Conservation (phyloP, 2,113 vertebrate species). For the Melanerpes aurifrons region DNA sequence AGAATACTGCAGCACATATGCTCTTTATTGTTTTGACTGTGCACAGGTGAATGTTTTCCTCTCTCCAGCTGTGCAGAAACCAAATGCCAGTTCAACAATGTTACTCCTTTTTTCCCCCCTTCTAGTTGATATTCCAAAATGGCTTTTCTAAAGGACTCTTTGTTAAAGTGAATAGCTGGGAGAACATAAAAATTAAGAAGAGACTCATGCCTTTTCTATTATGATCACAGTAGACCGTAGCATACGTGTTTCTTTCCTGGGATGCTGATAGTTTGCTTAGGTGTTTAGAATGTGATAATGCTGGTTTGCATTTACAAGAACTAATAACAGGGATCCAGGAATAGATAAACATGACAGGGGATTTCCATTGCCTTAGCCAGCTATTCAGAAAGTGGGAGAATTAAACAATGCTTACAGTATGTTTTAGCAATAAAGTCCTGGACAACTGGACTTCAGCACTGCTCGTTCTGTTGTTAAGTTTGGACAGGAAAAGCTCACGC, state of each 20-base stretch:
- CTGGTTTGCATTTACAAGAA: conserved; percentile 40
- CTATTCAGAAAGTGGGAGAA: conserved; percentile 13
- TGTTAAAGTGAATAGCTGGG: background rate
- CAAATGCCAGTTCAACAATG: background rate
- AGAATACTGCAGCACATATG: background rate
- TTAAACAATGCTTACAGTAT: conserved; percentile 28
- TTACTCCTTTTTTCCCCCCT: background rate
- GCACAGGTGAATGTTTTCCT: conserved; percentile 3
- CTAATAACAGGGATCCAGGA: conserved; percentile 35
- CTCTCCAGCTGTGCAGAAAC: background rate
- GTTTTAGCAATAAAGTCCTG: conserved; percentile 26
- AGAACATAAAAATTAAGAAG: background rate
- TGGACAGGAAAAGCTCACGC: conserved; percentile 32
- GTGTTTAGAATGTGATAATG: conserved; percentile 29
- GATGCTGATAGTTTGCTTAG: background rate
- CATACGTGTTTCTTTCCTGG: background rate
- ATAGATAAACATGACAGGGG: conserved; percentile 35
- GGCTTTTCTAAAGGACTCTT: background rate
- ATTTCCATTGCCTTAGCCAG: conserved; percentile 62
- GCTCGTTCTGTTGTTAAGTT: conserved; percentile 55
- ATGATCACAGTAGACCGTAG: background rate
- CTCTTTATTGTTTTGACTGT: conserved; percentile 3
- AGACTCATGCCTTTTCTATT: background rate
- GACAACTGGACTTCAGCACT: conserved; percentile 51
- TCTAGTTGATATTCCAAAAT: background rate